A percentile compares a stretch with the other conserved stretches of the same genome.
Conservation (phyloP, 2,888 invertebrate species). For the Campopleginae sp. region DNA sequence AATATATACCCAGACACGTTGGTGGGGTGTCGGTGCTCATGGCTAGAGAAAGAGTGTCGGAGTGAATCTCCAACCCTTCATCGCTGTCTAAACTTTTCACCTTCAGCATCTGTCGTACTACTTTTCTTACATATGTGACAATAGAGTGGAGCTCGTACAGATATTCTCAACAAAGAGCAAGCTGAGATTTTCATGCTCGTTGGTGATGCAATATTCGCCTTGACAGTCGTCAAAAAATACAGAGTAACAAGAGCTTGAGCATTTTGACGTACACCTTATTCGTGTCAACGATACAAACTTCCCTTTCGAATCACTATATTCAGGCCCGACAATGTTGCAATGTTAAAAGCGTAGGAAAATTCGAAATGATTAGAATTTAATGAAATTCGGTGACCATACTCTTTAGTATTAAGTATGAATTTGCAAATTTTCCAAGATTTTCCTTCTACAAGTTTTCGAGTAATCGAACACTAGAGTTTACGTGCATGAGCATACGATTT, state of each 20-base stretch:
- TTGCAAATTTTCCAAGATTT: too few species aligned
- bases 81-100: constrained; percentile 61
- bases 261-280: too few species aligned
- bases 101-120: constrained; percentile 17
- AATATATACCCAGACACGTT: constrained; percentile 39
- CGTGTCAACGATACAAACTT: neutral
- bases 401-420: too few species aligned
- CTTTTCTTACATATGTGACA: neutral
- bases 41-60: neutral
- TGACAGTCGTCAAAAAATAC: neutral
- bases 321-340: too few species aligned
- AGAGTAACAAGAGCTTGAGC: too few species aligned
- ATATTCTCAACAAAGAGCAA: neutral
- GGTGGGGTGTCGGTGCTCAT: neutral
- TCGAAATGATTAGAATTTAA: too few species aligned
- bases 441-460: too few species aligned
- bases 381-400: too few species aligned
- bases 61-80: constrained; percentile 43
- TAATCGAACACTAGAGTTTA: too few species aligned
- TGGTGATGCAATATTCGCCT: neutral
- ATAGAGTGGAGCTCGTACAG: neutral
- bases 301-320: neutral
- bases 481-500: too few species aligned
- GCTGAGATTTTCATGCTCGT: neutral
- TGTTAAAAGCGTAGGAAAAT: too few species aligned